Conservation (phyloP, 2,888 invertebrate genomes). For the Chymomyza amoena region DNA sequence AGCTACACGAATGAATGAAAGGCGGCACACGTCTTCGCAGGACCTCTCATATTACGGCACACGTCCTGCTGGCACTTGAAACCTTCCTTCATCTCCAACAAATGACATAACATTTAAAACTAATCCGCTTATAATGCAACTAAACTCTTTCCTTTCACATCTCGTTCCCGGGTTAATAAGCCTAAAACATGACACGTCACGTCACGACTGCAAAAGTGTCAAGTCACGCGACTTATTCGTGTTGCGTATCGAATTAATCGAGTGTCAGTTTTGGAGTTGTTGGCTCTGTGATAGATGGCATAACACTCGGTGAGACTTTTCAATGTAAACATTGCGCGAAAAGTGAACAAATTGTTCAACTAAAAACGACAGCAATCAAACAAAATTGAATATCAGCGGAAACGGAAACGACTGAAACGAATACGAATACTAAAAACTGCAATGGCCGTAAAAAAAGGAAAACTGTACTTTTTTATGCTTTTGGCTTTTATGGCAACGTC, state of each 20-base stretch:
- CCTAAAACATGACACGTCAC: background rate
- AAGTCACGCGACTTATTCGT: constrained; percentile 39
- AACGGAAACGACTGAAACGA: constrained; percentile 54
- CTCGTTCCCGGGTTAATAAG: constrained; percentile 9
- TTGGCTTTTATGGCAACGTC: constrained; percentile 49
- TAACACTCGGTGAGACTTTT: constrained; percentile 24
- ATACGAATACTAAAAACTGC: constrained; percentile 12
- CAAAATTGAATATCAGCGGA: constrained; percentile 74
- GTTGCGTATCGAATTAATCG: constrained; percentile 40
- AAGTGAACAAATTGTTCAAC: constrained; percentile 64
- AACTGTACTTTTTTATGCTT: constrained; percentile 2
- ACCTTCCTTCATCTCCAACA: background rate
- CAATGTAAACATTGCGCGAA: constrained; percentile 65
- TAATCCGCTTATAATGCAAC: constrained; percentile 52
- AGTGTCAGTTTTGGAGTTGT: constrained; percentile 20
- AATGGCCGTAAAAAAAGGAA: constrained; percentile 15
- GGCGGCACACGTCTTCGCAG: constrained; percentile 45
- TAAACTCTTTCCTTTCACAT: constrained; percentile 51
- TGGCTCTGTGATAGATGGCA: constrained; percentile 18
- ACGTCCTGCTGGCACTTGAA: constrained; percentile 33
- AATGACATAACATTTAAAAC: constrained; percentile 21
- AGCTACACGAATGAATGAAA: constrained; percentile 34
- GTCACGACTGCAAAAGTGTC: constrained; percentile 22
- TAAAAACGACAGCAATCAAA: constrained; percentile 69
- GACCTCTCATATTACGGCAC: constrained; percentile 44